Percentiles rank a stretch among this genome's conserved stretches.
Evolutionary conservation across 2,888 invertebrate species (phyloP).

Genomic region (Peribatodes rhomboidaria): DNA sequence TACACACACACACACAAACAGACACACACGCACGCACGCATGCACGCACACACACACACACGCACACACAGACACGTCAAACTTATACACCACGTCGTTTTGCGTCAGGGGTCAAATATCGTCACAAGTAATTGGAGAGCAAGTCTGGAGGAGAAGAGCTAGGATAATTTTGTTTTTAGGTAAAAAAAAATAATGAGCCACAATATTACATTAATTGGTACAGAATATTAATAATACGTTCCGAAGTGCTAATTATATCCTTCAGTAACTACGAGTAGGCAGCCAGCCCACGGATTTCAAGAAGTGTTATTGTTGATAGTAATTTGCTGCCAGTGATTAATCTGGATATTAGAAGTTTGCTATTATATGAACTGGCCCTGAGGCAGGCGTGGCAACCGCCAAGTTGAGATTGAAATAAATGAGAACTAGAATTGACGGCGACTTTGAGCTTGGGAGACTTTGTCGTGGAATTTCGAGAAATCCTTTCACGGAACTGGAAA

Average conservation of each 20-base stretch:
- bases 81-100: too few species aligned
- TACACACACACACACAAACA: too few species aligned
- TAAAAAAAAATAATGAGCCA: not conserved
- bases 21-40: too few species aligned
- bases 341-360: not conserved
- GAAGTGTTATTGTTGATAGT: conserved; percentile 1
- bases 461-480: conserved; percentile 2
- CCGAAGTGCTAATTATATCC: conserved; percentile 8
- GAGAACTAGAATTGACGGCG: conserved; percentile 3
- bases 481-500: conserved; percentile 1
- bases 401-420: conserved; percentile 8
- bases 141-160: too few species aligned
- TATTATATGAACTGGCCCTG: not conserved
- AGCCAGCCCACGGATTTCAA: conserved; percentile 1
- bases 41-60: too few species aligned
- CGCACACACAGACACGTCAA: too few species aligned
- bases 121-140: not conserved
- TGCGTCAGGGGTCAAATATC: too few species aligned
- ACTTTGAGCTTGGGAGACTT: not conserved
- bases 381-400: not conserved
- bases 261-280: not conserved
- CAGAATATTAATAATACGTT: conserved; percentile 1
- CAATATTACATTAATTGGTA: too few species aligned
- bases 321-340: not conserved
- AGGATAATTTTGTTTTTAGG: not conserved